Evolutionary conservation across 2,888 invertebrate genomes (phyloP), one percentile per base, ranked within the genome.

Genomic region (Camponotus fellah): DNA sequence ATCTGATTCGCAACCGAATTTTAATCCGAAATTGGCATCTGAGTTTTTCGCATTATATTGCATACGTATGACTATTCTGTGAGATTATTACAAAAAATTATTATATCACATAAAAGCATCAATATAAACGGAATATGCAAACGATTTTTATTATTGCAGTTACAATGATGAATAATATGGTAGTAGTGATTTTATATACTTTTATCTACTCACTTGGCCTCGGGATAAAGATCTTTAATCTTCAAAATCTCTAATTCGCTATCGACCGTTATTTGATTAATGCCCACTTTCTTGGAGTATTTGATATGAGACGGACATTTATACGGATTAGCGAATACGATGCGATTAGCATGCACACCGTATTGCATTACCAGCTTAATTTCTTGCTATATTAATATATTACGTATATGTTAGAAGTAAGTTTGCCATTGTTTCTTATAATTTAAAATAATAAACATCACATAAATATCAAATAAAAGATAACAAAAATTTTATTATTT

Each of bases 281-380:
- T 96, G 10, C 95, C 95, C 56, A 95, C 91, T 88, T 95, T 94
- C 64, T 94, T 95, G 5, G 96, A 96, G 90, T 95, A 96, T 82
- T 93, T 94, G 81, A 96, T 95, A 92, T 96, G 96, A 40, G 96
- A 95, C 1, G 93, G 92, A 84, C 95, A 94, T 93, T 96, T 96
- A 87, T 96, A 95, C 0, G 96, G 96, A 92, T 96, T 96, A 56
- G 96, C 96, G 90, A 95, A 96, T 87, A 96, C 95, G 71, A 96
- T 96, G 53, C 95, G 95, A 17, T 95, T 92, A 0, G 95, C 93
- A 2, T 94, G 86, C 9, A 96, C 96, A 8, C 96, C 96, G 49
- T 95, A 90, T 26, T 94, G 94, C 85, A 96, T 92, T 6, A 96
- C 94, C 87, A 95, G 94, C 86, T 95, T 94, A 58, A 96, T 96